phyloP scores from a whole-genome alignment of 2,113 vertebrate species.

The Mastomys natalensis region DNA sequence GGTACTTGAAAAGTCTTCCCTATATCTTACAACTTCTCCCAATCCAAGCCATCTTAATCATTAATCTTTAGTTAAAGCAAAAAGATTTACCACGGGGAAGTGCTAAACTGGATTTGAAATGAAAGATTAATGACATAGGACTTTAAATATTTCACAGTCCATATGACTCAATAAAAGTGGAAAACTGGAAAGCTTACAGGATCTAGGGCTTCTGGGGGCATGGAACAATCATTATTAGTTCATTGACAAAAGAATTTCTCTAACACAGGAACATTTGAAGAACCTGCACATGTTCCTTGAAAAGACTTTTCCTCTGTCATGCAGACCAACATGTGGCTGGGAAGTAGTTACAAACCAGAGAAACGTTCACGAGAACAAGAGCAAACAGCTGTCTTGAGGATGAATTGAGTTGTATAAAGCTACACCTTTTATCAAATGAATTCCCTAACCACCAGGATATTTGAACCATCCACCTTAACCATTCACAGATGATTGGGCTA shows the following conservation, averaged over 20 bases:
- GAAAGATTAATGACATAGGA: conserved; percentile 22
- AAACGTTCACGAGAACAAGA: not conserved
- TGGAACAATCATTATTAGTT: not conserved
- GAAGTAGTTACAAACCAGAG: not conserved
- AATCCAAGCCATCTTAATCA: not conserved
- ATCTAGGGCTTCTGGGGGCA: not conserved
- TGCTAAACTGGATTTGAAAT: not conserved
- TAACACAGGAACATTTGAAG: not conserved
- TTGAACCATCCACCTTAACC: not conserved
- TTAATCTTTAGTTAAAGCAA: not conserved
- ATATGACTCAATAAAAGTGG: not conserved
- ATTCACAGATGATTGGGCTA: not conserved
- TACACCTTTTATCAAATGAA: not conserved
- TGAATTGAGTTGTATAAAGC: not conserved
- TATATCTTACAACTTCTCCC: not conserved
- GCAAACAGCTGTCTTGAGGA: not conserved
- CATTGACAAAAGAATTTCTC: not conserved
- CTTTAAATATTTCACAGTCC: conserved; percentile 6
- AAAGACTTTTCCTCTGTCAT: not conserved
- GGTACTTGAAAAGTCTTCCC: not conserved
- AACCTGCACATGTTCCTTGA: not conserved
- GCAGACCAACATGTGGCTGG: not conserved
- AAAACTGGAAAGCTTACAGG: not conserved
- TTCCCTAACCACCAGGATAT: not conserved
- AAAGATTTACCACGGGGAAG: not conserved